Percentiles rank a stretch among this genome's conserved stretches.
Evolutionary conservation across 2,888 invertebrate species (phyloP).

Genomic region (Frankliniella fusca): DNA sequence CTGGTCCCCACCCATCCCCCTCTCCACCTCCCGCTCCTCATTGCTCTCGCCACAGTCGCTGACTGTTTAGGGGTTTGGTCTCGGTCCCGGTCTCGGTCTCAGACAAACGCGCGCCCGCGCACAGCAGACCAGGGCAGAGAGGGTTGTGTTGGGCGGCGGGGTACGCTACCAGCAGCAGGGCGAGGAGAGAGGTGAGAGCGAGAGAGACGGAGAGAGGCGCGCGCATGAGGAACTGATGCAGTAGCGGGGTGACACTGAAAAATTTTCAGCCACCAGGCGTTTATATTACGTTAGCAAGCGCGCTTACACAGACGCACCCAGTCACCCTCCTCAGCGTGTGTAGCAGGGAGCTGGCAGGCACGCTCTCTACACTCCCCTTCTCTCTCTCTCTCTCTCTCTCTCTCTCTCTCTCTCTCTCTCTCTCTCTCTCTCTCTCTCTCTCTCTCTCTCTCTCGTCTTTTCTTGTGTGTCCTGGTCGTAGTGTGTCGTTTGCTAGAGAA

Average conservation of each 20-base stretch:
- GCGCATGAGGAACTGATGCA: neutral
- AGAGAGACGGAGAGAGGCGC: neutral
- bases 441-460: no score
- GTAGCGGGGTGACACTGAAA: neutral
- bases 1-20: neutral
- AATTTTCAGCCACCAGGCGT: neutral
- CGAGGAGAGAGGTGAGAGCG: neutral
- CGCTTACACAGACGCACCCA: neutral
- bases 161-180: neutral
- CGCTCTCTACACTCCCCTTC: neutral
- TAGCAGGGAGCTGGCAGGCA: neutral
- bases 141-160: no score
- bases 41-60: neutral
- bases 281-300: constrained; percentile 8
- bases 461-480: no score
- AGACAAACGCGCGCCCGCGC: no score
- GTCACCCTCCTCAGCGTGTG: neutral
- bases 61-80: neutral
- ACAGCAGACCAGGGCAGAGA: no score
- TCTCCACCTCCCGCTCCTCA: neutral
- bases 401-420: no score
- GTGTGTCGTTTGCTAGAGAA: no score
- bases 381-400: no score
- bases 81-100: no score
- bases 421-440: no score